Percentiles rank a stretch among this genome's conserved stretches.
These are phyloP conservation scores for Ormyrus labotus DNA, from an alignment of 2,888 invertebrate genomes.

Conservation along the genomic window DNA sequence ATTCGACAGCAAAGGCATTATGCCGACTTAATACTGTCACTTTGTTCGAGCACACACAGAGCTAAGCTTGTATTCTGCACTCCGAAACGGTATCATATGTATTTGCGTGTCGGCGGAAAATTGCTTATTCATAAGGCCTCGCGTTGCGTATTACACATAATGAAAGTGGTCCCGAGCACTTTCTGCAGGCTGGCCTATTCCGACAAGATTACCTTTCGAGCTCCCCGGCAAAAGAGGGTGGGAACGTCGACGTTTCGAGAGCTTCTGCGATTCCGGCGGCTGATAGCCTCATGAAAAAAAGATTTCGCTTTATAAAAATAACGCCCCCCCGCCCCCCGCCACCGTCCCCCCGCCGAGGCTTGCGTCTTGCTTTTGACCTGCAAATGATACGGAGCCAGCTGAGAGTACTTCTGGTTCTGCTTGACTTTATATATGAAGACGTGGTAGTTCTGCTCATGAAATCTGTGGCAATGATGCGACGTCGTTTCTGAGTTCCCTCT, in stretches of 20 bases:
- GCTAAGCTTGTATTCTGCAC: too few species aligned
- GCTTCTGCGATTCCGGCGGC: conserved; percentile 16
- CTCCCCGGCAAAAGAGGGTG: neutral
- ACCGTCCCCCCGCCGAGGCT: too few species aligned
- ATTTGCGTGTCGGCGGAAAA: conserved; percentile 16
- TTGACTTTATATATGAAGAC: too few species aligned
- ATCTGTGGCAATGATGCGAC: neutral
- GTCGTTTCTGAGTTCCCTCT: too few species aligned
- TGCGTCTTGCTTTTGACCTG: neutral
- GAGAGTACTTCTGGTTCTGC: neutral
- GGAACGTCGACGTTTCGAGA: too few species aligned
- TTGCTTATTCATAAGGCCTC: conserved; percentile 25
- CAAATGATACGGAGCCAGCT: conserved; percentile 6
- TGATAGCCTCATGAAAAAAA: conserved; percentile 32
- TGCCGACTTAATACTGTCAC: too few species aligned
- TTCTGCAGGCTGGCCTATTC: conserved; percentile 9
- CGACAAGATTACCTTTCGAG: conserved; percentile 13
- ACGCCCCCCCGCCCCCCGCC: neutral
- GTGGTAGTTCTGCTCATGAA: too few species aligned
- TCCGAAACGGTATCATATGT: neutral
- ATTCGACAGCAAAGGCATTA: too few species aligned
- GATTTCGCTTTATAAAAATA: conserved; percentile 32
- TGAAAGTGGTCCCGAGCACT: conserved; percentile 8
- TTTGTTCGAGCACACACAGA: too few species aligned
- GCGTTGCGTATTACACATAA: conserved; percentile 22